phyloP scores from a whole-genome alignment of 1,140 invertebrate genomes.

The Drosophila kikkawai region DNA sequence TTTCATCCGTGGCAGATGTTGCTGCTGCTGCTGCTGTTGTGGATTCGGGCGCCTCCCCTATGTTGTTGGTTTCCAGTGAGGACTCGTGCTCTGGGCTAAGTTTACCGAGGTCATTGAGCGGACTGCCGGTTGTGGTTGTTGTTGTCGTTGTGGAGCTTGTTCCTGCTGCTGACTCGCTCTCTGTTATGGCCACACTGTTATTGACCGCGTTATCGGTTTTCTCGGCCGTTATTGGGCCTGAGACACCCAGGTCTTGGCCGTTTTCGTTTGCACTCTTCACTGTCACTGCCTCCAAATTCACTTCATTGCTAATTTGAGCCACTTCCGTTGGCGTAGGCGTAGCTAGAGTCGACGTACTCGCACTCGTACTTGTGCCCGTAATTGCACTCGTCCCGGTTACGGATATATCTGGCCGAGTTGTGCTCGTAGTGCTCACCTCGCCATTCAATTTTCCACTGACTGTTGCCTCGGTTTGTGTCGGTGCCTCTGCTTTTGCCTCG shows the following conservation, averaged over 20 bases:
- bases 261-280: slow-evolving; percentile 46
- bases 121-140: slow-evolving; percentile 10
- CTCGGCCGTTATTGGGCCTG: slow-evolving; percentile 42
- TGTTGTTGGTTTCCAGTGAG: slow-evolving; percentile 67
- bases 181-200: slow-evolving; percentile 52
- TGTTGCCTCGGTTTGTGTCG: slow-evolving; percentile 26
- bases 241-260: slow-evolving; percentile 19
- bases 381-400: slow-evolving; percentile 10
- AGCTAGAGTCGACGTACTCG: slow-evolving; percentile 25
- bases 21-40: slow-evolving; percentile 16
- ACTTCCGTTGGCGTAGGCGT: slow-evolving; percentile 65
- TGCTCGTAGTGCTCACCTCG: slow-evolving; percentile 61
- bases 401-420: slow-evolving; percentile 13
- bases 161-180: slow-evolving; percentile 22
- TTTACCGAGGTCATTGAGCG: slow-evolving; percentile 34
- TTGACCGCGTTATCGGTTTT: slow-evolving; percentile 62
- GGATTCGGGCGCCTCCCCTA: slow-evolving; percentile 44
- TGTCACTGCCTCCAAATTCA: slow-evolving; percentile 75
- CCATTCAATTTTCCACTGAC: slow-evolving; percentile 64
- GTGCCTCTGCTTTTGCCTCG: slow-evolving; percentile 30
- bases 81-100: slow-evolving; percentile 47
- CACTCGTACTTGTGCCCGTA: slow-evolving; percentile 15
- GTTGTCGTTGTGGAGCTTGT: slow-evolving; percentile 13
- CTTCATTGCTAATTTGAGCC: slow-evolving; percentile 81
- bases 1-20: slow-evolving; percentile 26